These are phyloP conservation scores for Penaeus chinensis DNA, from an alignment of 1,140 invertebrate genomes.

Conservation along the genomic window DNA sequence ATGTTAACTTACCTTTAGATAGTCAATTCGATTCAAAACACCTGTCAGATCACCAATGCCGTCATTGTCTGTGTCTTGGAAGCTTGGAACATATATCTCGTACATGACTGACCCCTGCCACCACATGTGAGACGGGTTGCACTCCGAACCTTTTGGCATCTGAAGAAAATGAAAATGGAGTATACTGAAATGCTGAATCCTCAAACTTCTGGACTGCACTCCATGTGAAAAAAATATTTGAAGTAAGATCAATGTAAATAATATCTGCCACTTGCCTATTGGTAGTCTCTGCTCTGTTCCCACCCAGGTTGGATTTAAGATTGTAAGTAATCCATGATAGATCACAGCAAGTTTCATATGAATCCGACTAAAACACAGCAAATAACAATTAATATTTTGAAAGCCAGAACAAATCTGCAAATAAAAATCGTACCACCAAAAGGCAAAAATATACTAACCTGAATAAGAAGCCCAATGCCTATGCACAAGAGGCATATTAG, in stretches of 20 bases:
- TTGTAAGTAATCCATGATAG: no score
- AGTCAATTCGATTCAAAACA: slow-evolving; percentile 76
- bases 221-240: no score
- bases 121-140: slow-evolving; percentile 78
- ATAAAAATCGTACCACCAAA: not conserved
- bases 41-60: slow-evolving; percentile 81
- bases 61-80: slow-evolving; percentile 80
- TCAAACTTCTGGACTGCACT: no score
- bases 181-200: not conserved
- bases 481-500: slow-evolving; percentile 55
- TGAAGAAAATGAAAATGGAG: not conserved
- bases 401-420: not conserved
- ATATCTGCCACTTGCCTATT: no score
- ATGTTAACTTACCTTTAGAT: slow-evolving; percentile 69
- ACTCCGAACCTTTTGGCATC: slow-evolving; percentile 67
- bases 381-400: no score
- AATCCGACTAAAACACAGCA: no score
- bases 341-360: no score
- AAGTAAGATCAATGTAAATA: no score
- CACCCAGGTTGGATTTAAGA: no score
- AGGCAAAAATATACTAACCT: slow-evolving; percentile 34
- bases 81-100: slow-evolving; percentile 85
- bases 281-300: no score
- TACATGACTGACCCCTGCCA: slow-evolving; percentile 85
- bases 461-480: slow-evolving; percentile 48